phyloP scores from a whole-genome alignment of 2,888 invertebrate species.

The Rutpela maculata region DNA sequence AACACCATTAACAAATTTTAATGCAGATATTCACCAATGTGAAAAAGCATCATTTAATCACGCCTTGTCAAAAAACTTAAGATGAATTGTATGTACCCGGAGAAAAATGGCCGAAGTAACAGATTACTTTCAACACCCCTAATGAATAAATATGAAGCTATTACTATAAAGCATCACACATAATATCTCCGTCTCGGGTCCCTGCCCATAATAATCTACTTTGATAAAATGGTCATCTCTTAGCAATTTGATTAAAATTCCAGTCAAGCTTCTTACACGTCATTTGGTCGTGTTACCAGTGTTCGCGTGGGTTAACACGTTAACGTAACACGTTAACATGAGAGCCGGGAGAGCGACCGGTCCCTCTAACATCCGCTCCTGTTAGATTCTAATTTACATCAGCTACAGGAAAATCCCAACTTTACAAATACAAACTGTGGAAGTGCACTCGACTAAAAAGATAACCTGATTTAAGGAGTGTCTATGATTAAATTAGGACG shows the following conservation, averaged over 20 bases:
- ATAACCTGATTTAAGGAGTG: constrained; percentile 61
- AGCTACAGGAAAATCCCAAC: constrained; percentile 63
- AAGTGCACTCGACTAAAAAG: constrained; percentile 70
- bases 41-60: not conserved
- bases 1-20: not conserved
- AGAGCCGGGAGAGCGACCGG: not conserved
- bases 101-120: constrained; percentile 26
- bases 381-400: constrained; percentile 67
- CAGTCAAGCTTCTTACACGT: constrained; percentile 71
- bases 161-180: constrained; percentile 29
- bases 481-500: constrained; percentile 39
- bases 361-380: constrained; percentile 59
- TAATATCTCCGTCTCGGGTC: constrained; percentile 31
- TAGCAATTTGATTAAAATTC: constrained; percentile 61
- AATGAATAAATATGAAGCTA: constrained; percentile 45
- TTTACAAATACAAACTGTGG: constrained; percentile 69
- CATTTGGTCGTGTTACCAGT: constrained; percentile 73
- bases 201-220: constrained; percentile 31
- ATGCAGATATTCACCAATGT: not conserved
- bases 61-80: constrained; percentile 23
- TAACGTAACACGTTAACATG: constrained; percentile 52
- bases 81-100: constrained; percentile 5
- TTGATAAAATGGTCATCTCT: constrained; percentile 51
- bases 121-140: constrained; percentile 23
- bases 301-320: constrained; percentile 59